A percentile compares a stretch with the other conserved stretches of the same genome.
phyloP scores from a whole-genome alignment of 1,140 invertebrate species.

The Drosophila bocki region DNA sequence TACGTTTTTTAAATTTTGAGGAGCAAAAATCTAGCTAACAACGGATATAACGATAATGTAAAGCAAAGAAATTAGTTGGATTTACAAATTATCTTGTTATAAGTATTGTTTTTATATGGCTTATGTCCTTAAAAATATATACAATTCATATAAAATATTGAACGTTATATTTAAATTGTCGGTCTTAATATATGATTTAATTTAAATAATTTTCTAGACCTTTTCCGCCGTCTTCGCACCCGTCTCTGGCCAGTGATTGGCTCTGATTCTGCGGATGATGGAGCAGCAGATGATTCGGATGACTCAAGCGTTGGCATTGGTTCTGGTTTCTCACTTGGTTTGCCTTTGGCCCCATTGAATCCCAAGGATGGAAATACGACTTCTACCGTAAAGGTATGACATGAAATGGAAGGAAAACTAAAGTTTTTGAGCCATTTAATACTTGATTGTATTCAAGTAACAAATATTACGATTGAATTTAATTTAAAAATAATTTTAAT shows the following conservation, averaged over 20 bases:
- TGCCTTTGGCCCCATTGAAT: constrained; percentile 38
- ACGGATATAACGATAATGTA: background rate
- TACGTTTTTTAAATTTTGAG: constrained; percentile 4
- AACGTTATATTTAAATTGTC: background rate
- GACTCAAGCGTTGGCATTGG: constrained; percentile 46
- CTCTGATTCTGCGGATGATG: constrained; percentile 33
- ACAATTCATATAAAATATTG: background rate
- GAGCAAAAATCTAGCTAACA: background rate
- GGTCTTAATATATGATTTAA: background rate
- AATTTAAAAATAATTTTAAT: background rate
- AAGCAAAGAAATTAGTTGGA: background rate
- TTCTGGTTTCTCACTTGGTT: constrained; percentile 28
- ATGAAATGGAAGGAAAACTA: background rate
- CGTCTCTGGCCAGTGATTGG: constrained; percentile 63
- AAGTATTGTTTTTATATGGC: background rate
- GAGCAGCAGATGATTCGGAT: background rate
- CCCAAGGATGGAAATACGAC: constrained; percentile 70
- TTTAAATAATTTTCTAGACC: constrained; percentile 46
- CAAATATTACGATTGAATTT: background rate
- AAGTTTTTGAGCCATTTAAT: no score
- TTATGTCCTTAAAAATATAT: background rate
- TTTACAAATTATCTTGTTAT: background rate
- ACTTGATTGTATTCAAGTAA: background rate
- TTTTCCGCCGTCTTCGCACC: constrained; percentile 69
- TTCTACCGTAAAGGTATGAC: constrained; percentile 74